phyloP scores from a whole-genome alignment of 2,888 invertebrate species.

The Hyles lineata region DNA sequence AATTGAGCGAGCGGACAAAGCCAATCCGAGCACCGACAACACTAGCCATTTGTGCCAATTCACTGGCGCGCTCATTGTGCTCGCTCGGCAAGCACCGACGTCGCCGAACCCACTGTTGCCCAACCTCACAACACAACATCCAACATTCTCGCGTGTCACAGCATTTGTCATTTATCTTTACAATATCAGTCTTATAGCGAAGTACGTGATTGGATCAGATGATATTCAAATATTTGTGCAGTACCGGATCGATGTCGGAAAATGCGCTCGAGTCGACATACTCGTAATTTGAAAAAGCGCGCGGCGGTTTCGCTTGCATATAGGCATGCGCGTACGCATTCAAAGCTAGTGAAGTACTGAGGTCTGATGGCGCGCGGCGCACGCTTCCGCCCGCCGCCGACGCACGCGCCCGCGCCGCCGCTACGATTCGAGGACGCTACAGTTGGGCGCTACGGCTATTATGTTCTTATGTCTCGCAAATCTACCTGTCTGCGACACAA shows the following conservation, averaged over 20 bases:
- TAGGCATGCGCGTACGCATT: slow-evolving; percentile 72
- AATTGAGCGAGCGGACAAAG: slow-evolving; percentile 84
- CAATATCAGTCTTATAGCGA: slow-evolving; percentile 26
- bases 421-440: slow-evolving; percentile 66
- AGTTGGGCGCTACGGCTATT: slow-evolving; percentile 74
- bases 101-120: slow-evolving; percentile 59
- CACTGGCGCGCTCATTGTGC: slow-evolving; percentile 79
- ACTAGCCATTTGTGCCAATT: slow-evolving; percentile 84
- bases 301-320: slow-evolving; percentile 38
- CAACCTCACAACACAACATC: slow-evolving; percentile 59
- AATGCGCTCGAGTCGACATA: slow-evolving; percentile 28
- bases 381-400: slow-evolving; percentile 52
- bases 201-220: background rate
- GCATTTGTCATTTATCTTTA: slow-evolving; percentile 43
- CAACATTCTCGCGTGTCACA: slow-evolving; percentile 51
- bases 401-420: slow-evolving; percentile 58
- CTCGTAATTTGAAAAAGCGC: slow-evolving; percentile 51
- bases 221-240: background rate
- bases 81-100: slow-evolving; percentile 54
- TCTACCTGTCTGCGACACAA: slow-evolving; percentile 28
- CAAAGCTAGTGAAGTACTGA: slow-evolving; percentile 74
- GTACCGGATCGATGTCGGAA: background rate
- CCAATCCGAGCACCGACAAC: slow-evolving; percentile 83
- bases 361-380: slow-evolving; percentile 31
- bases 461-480: slow-evolving; percentile 39